Conservation (phyloP, 2,113 vertebrate species). For the Sprattus sprattus region DNA sequence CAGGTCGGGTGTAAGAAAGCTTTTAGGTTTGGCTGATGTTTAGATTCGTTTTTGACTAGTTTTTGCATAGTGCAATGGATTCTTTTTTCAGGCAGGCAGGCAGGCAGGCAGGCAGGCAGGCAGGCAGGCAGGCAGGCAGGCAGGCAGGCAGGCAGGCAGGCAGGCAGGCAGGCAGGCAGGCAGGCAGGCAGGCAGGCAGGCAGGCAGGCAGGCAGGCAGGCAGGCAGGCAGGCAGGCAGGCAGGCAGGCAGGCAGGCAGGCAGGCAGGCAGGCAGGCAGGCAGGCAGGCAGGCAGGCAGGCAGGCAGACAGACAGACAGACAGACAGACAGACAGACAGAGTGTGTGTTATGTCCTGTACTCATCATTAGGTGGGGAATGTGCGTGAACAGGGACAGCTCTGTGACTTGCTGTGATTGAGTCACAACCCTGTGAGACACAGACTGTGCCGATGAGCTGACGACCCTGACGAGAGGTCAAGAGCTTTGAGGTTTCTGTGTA, state of each 20-base stretch:
- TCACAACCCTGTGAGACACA: not conserved
- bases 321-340: not conserved
- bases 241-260: not conserved
- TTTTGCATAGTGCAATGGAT: not conserved
- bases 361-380: conserved; percentile 9
- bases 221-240: not conserved
- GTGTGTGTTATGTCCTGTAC: not conserved
- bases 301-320: not conserved
- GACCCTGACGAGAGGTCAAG: not conserved
- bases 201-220: not conserved
- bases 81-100: not conserved
- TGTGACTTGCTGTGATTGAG: conserved; percentile 1
- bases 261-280: no score
- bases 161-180: not conserved
- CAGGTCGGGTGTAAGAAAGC: not conserved
- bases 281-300: not conserved
- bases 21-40: not conserved
- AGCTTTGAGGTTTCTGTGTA: not conserved
- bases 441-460: not conserved
- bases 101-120: not conserved
- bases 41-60: not conserved
- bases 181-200: not conserved
- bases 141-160: not conserved
- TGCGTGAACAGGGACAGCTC: not conserved
- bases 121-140: not conserved